Evolutionary conservation across 1,140 invertebrate genomes (phyloP).

Genomic region (Ericerus pela): DNA sequence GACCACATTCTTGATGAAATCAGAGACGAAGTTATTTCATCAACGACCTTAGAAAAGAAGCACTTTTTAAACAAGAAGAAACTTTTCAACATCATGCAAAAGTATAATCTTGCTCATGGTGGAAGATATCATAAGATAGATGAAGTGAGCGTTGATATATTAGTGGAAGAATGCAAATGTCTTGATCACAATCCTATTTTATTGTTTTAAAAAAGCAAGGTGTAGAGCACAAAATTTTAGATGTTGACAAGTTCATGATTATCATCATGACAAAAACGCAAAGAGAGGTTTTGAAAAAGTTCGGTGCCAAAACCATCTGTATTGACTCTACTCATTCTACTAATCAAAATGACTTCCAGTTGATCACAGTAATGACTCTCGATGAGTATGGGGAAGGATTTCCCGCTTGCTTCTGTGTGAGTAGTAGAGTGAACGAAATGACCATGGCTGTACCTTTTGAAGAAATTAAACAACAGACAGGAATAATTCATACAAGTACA

Average conservation of each 20-base stretch:
- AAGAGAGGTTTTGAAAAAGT: neutral
- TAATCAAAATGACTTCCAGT: constrained; percentile 10
- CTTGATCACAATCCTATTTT: neutral
- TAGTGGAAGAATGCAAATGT: neutral
- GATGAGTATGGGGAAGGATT: constrained; percentile 13
- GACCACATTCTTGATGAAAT: neutral
- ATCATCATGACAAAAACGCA: constrained; percentile 14
- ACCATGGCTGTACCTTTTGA: constrained; percentile 4
- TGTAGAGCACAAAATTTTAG: neutral
- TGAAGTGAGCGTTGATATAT: constrained; percentile 7
- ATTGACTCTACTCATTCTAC: constrained; percentile 14
- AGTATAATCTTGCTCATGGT: neutral
- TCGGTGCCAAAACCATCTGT: constrained; percentile 6
- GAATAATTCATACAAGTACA: neutral
- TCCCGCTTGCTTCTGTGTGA: neutral
- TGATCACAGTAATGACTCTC: constrained; percentile 5
- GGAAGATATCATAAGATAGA: neutral
- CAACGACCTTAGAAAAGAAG: neutral
- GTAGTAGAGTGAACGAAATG: neutral
- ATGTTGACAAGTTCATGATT: constrained; percentile 9
- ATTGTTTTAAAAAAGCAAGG: constrained; percentile 4
- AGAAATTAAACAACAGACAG: neutral
- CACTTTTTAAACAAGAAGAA: neutral
- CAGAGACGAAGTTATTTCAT: neutral
- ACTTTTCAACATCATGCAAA: neutral